Base-by-base conservation (phyloP, 2,888 invertebrate genomes). In the Andrena hattorfiana region DNA sequence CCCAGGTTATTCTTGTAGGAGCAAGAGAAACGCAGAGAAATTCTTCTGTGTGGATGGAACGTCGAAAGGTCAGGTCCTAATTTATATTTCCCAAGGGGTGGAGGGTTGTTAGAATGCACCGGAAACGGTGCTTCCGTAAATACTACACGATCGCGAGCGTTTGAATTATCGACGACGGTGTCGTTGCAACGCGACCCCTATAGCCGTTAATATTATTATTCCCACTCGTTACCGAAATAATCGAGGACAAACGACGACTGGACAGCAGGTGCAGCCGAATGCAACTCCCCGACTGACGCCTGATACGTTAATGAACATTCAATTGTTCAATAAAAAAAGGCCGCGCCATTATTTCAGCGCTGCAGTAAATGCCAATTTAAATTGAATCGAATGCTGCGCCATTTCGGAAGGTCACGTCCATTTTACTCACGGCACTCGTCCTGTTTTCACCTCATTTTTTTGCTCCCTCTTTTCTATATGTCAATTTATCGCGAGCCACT, bases 241-340 rank as follows among this genome's bases (percentile, higher is more conserved):
- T 89, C 77, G 69, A n/a, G 78, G 60, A 77, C 81, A 81, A 85
- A 80, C 73, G 81, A 35, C 56, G 73, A 64, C 20, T 16, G 76
- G 76, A 56, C 86, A 78, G 67, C 86, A 83, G 87, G 81, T 86
- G 88, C 78, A 63, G 23, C 66, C 69, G 71, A 71, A 73, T 51
- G 76, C 60, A 68, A n/a, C 67, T 74, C 42, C 59, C 66, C 75
- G 85, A 82, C 67, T 86, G 88, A 88, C 81, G 83, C 83, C 77
- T 77, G 89, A 85, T 88, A 89, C 88, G 85, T 88, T 88, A 88
- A 88, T 87, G 87, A 88, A 85, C 87, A 84, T 88, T 88, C 88
- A 76, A 88, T 88, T 81, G 83, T 69, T 62, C 54, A 28, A 78
- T 80, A 83, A 88, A 85, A 87, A 87, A 77, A 69, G 28, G 56